Evolutionary conservation across 2,797 vertebrate genomes (phyloP).

Genomic region (Zalophus californianus): DNA sequence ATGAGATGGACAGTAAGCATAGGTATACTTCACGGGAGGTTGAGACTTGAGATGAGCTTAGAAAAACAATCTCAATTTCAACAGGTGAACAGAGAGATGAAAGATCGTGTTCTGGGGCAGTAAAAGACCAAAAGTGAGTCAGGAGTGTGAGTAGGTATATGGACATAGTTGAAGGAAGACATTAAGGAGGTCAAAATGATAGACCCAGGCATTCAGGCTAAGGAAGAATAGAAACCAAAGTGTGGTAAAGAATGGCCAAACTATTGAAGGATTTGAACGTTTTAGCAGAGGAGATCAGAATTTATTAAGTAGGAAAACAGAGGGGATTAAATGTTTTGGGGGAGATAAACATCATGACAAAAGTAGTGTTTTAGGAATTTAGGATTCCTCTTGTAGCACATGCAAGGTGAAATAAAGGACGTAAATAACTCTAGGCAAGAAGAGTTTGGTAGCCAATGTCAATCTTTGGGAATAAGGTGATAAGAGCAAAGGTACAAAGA

Average conservation of each 20-base stretch:
- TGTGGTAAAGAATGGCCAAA: not conserved
- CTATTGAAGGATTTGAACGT: not conserved
- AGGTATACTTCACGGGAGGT: not conserved
- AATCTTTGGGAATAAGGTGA: not conserved
- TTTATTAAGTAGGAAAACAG: not conserved
- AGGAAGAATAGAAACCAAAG: not conserved
- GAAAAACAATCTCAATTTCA: slow-evolving; percentile 39
- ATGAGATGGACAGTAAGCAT: not conserved
- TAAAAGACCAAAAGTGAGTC: not conserved
- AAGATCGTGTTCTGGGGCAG: not conserved
- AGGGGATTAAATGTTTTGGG: not conserved
- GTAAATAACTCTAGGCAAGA: not conserved
- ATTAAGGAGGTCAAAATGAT: not conserved
- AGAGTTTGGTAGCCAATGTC: not conserved
- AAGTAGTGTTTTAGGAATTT: not conserved
- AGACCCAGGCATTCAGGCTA: not conserved
- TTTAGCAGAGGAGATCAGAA: not conserved
- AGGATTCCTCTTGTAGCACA: not conserved
- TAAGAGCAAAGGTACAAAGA: not conserved
- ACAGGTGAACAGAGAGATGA: not conserved
- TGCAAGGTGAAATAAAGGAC: not conserved
- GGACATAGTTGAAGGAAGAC: not conserved
- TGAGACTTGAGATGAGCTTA: not conserved
- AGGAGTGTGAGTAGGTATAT: not conserved
- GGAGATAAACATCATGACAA: not conserved